Percentiles rank a stretch among this genome's conserved stretches.
These are phyloP conservation scores for Amphipoea lucens DNA, from an alignment of 2,888 invertebrate genomes.

Conservation along the genomic window DNA sequence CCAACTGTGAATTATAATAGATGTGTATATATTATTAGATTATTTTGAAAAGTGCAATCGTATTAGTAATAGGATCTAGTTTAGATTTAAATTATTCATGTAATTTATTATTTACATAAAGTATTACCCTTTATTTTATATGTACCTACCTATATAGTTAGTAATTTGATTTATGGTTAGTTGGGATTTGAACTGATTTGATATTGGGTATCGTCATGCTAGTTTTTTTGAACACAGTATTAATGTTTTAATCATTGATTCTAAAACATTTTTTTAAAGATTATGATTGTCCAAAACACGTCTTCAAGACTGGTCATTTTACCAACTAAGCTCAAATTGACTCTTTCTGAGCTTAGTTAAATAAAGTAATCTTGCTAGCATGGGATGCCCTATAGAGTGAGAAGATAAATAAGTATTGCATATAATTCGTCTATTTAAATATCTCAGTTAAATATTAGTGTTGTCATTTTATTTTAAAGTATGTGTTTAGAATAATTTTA, in stretches of 20 bases:
- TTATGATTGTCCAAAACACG: not conserved
- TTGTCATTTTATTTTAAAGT: slow-evolving; percentile 34
- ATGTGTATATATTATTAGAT: slow-evolving; percentile 76
- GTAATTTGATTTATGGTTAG: slow-evolving; percentile 33
- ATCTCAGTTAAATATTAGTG: slow-evolving; percentile 42
- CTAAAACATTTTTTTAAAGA: not conserved
- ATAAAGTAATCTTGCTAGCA: slow-evolving; percentile 38
- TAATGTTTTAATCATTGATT: not conserved
- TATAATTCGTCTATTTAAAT: slow-evolving; percentile 35
- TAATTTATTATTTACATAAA: slow-evolving; percentile 63
- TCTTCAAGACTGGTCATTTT: slow-evolving; percentile 1
- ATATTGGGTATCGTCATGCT: slow-evolving; percentile 57
- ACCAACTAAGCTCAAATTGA: slow-evolving; percentile 36
- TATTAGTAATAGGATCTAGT: slow-evolving; percentile 77
- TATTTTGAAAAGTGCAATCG: slow-evolving; percentile 86
- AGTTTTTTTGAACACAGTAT: slow-evolving; percentile 9
- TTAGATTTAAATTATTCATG: slow-evolving; percentile 70
- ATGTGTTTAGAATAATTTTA: slow-evolving; percentile 56
- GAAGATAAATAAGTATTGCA: slow-evolving; percentile 41
- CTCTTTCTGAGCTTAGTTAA: slow-evolving; percentile 6
- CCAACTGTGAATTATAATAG: slow-evolving; percentile 63
- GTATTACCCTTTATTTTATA: slow-evolving; percentile 54
- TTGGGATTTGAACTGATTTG: slow-evolving; percentile 44
- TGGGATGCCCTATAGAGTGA: slow-evolving; percentile 60
- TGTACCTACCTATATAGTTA: slow-evolving; percentile 23